Conservation (phyloP, 2,888 invertebrate genomes). For the Pardosa pseudoannulata region DNA sequence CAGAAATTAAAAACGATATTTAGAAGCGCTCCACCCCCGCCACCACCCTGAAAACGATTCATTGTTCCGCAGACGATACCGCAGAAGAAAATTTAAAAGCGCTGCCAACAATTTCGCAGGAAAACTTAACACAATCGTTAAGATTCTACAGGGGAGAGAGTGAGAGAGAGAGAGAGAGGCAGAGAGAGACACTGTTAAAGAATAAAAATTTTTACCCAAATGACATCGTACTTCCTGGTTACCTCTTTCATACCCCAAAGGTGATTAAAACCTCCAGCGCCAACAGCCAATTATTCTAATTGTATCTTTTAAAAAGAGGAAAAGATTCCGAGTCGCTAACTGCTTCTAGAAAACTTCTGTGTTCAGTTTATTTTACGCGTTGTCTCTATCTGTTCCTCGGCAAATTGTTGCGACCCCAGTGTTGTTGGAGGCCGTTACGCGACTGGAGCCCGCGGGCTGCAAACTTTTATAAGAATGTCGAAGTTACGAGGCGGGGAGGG, state of each 20-base stretch:
- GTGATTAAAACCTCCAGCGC: conserved; percentile 68
- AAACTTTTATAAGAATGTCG: conserved; percentile 42
- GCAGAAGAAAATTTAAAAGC: conserved; percentile 72
- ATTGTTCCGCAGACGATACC: conserved; percentile 70
- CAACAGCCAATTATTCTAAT: conserved; percentile 72
- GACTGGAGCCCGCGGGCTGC: conserved; percentile 31
- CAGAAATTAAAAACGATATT: conserved; percentile 70
- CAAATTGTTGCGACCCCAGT: conserved; percentile 36
- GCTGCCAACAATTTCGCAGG: conserved; percentile 46
- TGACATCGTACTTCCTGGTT: conserved; percentile 56
- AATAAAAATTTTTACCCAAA: conserved; percentile 66
- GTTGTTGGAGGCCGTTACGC: conserved; percentile 27
- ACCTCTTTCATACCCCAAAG: conserved; percentile 63
- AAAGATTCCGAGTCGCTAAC: conserved; percentile 57
- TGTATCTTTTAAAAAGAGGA: conserved; percentile 67
- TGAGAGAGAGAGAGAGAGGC: conserved; percentile 6
- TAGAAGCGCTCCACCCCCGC: conserved; percentile 54
- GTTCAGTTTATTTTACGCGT: conserved; percentile 64
- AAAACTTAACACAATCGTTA: conserved; percentile 64
- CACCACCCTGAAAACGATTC: conserved; percentile 66
- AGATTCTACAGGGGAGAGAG: conserved; percentile 28
- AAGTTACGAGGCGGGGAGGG: conserved; percentile 19
- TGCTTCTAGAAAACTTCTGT: conserved; percentile 33
- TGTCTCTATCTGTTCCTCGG: conserved; percentile 49
- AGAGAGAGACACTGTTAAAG: conserved; percentile 3